Base-by-base conservation (phyloP, 2,113 vertebrate species). In the Casuarius casuarius region DNA sequence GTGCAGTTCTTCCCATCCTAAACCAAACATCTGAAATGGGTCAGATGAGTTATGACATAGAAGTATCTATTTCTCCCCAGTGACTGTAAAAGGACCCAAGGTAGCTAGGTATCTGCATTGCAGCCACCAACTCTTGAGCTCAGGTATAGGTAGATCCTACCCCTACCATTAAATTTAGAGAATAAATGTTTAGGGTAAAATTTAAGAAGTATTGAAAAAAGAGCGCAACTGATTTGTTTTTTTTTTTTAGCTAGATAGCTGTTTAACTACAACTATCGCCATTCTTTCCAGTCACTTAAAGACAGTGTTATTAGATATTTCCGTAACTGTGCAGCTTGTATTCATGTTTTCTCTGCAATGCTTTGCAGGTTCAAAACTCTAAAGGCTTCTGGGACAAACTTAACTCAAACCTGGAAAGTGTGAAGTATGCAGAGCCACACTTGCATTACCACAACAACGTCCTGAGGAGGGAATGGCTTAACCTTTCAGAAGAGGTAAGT, bases 321-420 rank as follows among this genome's bases (percentile, higher is more conserved):
- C 23, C 74, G 40, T 52, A 19, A 48, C 12, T 76, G 31, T 25
- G 19, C 46, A 91, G 16, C 28, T 26, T 85, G 17, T 77, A 3
- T 70, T 94, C 38, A 89, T 33, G 40, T 23, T 95, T 93, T 87
- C 40, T 19, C 10, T 84, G 28, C 28, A 82, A 93, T 51, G 28
- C 80, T 82, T 95, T 87, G 40, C 80, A 98, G 99, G 96, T 97
- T 88, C 98, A 96, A 72, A 98, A 96, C 92, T 97, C 98, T 88
- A 98, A 97, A 97, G 98, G 98, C 18, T 99, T 99, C 97, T 99
- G 99, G 99, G 98, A 98, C 84, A 99, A 99, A 93, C 97, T 99
- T 84, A 98, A 96, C 78, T 98, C 98, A 91, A 99, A 99, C 96
- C 96, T 99, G 40, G 99, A 99, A 70, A 98, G 97, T 68, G 97